Evolutionary conservation across 2,113 vertebrate genomes (phyloP), one percentile per base, ranked within the genome.

Genomic region (Psittacara wagleri): DNA sequence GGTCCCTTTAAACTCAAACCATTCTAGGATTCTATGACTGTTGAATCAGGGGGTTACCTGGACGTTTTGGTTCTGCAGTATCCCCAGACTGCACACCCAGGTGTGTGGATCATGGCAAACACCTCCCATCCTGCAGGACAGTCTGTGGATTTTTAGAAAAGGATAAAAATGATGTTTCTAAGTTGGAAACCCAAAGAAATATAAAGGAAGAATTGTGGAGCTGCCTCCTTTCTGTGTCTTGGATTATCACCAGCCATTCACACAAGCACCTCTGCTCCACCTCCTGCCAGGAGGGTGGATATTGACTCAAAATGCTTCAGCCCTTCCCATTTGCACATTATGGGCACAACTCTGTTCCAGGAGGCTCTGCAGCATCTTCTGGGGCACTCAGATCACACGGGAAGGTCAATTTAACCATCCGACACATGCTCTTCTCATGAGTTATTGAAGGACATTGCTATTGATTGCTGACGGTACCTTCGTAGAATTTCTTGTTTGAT

Each of bases 81-180:
- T 9, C 63, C 70, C 55, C 27, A 15, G 19, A 9, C 28, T 1
- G 4, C 19, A 4, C 17, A 6, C 11, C 1, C 24, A 9, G 44
- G 18, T 55, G 24, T 16, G 22, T 35, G 57, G 57, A 16, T 59
- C 41, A 3, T 1, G 7, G 51, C 61, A 52, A 63, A 63, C 2
- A 7, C 62, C 51, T n/a, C 49, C 54, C n/a, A 8, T 10, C 1
- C 0, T 3, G 7, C 24, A 8, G 74, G 62, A 22, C 23, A 39
- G 13, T 3, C 1, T 2, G 1, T 0, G 13, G 66, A 3, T 11
- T 29, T 44, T 62, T 35, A 39, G 48, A 48, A 22, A 29, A 6
- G 18, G 33, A 23, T 5, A n/a, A 11, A 61, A 61, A 37, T 10
- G 20, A 6, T 24, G 14, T 35, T 57, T 83, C 55, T 37, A 31